Conservation (phyloP, 2,113 vertebrate genomes). For the Tichodroma muraria region DNA sequence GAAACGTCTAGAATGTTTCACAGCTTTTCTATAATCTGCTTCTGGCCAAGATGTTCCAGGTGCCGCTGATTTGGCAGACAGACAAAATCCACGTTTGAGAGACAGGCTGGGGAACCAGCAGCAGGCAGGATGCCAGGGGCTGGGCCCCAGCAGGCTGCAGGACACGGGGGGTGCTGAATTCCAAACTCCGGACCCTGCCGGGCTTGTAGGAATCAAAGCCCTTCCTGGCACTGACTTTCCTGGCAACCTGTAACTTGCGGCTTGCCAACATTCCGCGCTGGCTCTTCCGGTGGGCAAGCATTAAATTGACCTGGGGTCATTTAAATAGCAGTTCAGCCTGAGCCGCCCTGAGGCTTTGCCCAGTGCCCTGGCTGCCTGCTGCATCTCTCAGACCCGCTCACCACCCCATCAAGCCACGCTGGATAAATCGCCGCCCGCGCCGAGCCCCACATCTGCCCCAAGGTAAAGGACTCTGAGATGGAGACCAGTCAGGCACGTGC, state of each 20-base stretch:
- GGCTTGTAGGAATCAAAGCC: neutral
- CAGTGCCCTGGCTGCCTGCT: neutral
- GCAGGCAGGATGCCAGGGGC: neutral
- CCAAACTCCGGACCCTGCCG: neutral
- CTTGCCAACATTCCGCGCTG: neutral
- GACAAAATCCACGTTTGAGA: neutral
- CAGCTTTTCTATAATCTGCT: neutral
- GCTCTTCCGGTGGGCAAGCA: neutral
- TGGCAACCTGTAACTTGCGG: neutral
- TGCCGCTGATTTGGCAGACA: neutral
- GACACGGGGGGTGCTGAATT: too few relatives aligned
- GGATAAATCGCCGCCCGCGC: neutral
- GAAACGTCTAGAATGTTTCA: neutral
- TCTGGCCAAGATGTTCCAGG: constrained; percentile 1
- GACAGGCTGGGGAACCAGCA: neutral
- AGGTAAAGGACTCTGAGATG: neutral
- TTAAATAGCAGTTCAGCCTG: neutral
- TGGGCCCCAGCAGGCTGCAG: neutral
- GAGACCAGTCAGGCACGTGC: neutral
- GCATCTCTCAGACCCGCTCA: neutral
- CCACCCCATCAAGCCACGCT: neutral
- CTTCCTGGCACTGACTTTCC: neutral
- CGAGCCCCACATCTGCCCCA: neutral
- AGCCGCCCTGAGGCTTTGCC: neutral
- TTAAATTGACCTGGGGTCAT: neutral